These are phyloP conservation scores for Leptopilina syphax DNA, from an alignment of 2,888 invertebrate species.

Conservation along the genomic window DNA sequence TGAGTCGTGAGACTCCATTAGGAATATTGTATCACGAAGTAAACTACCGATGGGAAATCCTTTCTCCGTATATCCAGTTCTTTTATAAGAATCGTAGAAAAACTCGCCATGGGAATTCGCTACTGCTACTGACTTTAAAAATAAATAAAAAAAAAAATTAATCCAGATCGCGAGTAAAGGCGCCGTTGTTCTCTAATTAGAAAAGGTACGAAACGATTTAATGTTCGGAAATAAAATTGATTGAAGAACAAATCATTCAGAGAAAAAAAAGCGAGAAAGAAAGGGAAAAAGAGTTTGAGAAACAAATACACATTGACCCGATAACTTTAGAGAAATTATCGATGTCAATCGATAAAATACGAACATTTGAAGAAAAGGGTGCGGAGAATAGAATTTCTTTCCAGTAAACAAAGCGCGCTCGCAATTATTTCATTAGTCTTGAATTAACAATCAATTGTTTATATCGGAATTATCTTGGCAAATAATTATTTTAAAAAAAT, in stretches of 20 bases:
- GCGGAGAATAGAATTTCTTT: not conserved
- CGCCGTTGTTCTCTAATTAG: constrained; percentile 31
- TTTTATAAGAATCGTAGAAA: constrained; percentile 42
- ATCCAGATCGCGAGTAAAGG: constrained; percentile 51
- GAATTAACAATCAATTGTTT: constrained; percentile 7
- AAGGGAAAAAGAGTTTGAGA: not conserved
- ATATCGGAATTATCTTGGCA: not conserved
- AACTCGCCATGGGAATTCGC: constrained; percentile 55
- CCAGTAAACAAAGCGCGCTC: not conserved
- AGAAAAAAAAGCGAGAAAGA: not conserved
- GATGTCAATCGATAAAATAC: not conserved
- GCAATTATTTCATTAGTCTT: not conserved
- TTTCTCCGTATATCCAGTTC: constrained; percentile 49
- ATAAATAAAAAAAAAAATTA: constrained; percentile 41
- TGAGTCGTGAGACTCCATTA: constrained; percentile 55
- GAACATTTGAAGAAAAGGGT: not conserved
- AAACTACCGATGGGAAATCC: constrained; percentile 57
- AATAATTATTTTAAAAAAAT: too few relatives aligned
- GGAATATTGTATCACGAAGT: constrained; percentile 53
- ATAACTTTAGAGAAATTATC: constrained; percentile 17
- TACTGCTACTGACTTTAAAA: constrained; percentile 28
- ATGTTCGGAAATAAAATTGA: constrained; percentile 21
- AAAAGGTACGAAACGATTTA: constrained; percentile 22
- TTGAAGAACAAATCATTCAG: not conserved
- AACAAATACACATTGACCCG: not conserved